Conservation (phyloP, 2,113 vertebrate species). For the Oreochromis spilurus region DNA sequence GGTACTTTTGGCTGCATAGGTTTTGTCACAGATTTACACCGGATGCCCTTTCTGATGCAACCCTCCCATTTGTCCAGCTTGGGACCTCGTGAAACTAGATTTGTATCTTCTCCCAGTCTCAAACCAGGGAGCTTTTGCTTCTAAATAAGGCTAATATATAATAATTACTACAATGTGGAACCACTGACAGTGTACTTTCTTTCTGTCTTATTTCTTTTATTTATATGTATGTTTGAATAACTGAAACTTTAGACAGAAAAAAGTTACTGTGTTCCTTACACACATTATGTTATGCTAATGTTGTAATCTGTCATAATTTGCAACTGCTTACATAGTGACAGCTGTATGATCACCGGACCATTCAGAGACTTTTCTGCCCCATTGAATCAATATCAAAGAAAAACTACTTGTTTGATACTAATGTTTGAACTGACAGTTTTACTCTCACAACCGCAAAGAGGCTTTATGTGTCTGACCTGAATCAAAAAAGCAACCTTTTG, state of each 20-base stretch:
- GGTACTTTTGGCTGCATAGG: accelerated
- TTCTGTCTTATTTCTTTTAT: neutral
- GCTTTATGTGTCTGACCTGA: neutral
- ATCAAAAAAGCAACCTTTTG: neutral
- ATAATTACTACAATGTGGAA: neutral
- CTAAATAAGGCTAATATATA: neutral
- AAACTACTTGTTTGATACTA: neutral
- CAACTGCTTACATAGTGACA: accelerated
- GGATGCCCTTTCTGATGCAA: neutral
- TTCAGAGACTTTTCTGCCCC: neutral
- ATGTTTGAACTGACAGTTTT: neutral
- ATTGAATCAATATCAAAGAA: neutral
- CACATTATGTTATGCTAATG: neutral
- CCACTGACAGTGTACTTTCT: neutral
- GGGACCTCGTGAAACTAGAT: neutral
- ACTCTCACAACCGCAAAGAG: neutral
- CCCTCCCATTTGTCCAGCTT: neutral
- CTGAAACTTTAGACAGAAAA: neutral
- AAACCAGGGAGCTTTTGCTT: neutral
- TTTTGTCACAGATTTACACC: neutral
- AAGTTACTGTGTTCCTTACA: neutral
- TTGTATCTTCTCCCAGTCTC: neutral
- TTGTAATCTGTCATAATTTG: neutral
- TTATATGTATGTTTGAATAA: neutral
- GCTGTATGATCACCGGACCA: neutral